Base-by-base conservation (phyloP, 1,140 invertebrate genomes). In the Drosophila eugracilis region DNA sequence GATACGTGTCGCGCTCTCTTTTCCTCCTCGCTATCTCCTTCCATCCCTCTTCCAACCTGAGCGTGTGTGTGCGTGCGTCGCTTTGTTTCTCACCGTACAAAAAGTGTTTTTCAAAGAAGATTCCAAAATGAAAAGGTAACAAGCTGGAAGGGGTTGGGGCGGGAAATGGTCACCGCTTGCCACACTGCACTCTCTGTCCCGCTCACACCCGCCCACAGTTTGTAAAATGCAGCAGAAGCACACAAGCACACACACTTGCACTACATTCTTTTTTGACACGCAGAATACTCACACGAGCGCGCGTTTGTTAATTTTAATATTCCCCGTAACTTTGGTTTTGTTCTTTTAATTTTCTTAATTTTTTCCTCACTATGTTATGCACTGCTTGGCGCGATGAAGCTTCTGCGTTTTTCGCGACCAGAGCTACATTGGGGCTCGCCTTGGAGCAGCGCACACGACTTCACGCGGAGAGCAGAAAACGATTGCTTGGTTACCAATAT, bases 191-290 rank as follows among this genome's bases (percentile, higher is more conserved):
- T 66, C 54, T 67, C 54, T 7, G 14, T 47, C 70, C 75, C 70
- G 63, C 58, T 75, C 59, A 60, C 80, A 67, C 60, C 62, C 75
- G 75, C 76, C 78, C 59, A 54, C 69, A 57, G 57, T 86, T 48
- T 72, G 66, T 70, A 71, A 79, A 80, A 79, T 75, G 71, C 80
- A 81, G 81, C 42, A 67, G 30, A 53, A 44, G 50, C 66, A 50
- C 37, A 19, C n/a, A 22, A 15, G 58, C 52, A 58, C 52, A 28
- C 22, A 69, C 52, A 28, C 26, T 24, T 21, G 34, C 19, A 70
- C 49, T 21, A 28, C 19, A 70, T 39, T 26, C 14, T 39, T 39
- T 15, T 59, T 41, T 32, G 9, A 41, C 47, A 17, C 15, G 17
- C 36, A 42, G 45, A 53, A 67, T 53, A 52, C 77, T 50, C 60